phyloP scores from a whole-genome alignment of 2,113 vertebrate species.

The Ariopsis seemanni region DNA sequence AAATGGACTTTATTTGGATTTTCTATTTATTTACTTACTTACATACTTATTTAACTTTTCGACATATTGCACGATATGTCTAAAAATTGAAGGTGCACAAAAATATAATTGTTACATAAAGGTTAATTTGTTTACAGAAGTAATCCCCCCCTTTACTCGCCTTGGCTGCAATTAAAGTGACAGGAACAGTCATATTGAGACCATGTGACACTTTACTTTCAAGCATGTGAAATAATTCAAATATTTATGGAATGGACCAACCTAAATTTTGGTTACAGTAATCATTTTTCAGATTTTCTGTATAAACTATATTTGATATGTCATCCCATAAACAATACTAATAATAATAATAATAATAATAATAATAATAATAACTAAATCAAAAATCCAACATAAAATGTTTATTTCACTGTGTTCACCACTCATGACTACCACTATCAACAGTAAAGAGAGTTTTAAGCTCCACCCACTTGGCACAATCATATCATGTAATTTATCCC shows the following conservation, averaged over 20 bases:
- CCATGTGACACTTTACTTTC: neutral
- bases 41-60: neutral
- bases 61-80: neutral
- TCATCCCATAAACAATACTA: neutral
- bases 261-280: neutral
- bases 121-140: neutral
- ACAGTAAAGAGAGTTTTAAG: neutral
- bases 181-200: neutral
- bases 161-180: neutral
- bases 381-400: neutral
- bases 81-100: neutral
- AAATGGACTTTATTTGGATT: neutral
- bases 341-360: neutral
- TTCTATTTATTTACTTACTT: neutral
- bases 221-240: neutral
- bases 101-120: neutral
- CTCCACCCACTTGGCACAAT: neutral
- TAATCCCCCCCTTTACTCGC: neutral
- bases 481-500: too few species aligned
- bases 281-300: neutral
- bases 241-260: neutral
- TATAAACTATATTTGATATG: neutral
- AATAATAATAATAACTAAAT: neutral
- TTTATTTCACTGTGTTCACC: neutral
- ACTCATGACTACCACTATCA: neutral